Conservation (phyloP, 35 echinoderm and acorn worm species). For the Hemicentrotus pulcherrimus region DNA sequence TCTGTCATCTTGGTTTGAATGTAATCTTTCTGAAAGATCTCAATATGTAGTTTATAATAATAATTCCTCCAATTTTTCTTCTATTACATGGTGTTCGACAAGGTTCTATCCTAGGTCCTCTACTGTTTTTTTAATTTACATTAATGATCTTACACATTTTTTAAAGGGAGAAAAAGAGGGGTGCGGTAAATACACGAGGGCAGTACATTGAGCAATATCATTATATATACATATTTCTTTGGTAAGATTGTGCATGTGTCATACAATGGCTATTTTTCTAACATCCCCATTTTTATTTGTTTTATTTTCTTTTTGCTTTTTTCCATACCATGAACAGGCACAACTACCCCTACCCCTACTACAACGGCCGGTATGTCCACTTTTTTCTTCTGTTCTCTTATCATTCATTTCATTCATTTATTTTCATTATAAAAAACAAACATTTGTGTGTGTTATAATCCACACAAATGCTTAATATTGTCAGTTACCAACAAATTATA, state of each 20-base stretch:
- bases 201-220: no score
- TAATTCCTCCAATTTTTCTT: no score
- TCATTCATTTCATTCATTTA: neutral
- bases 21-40: no score
- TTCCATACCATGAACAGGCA: neutral
- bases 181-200: no score
- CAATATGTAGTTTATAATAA: no score
- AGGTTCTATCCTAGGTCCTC: no score
- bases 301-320: neutral
- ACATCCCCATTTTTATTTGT: constrained; percentile 5
- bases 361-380: neutral
- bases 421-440: neutral
- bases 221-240: neutral
- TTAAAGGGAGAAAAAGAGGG: no score
- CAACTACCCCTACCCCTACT: neutral
- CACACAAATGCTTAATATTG: neutral
- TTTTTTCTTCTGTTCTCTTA: neutral
- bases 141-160: no score
- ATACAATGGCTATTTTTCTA: neutral
- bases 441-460: neutral
- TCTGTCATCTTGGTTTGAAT: no score
- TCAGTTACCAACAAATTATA: neutral
- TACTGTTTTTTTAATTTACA: no score
- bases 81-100: no score
- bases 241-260: constrained; percentile 1